These are phyloP conservation scores for Gavialis gangeticus DNA, from an alignment of 2,113 vertebrate genomes.

Conservation along the genomic window DNA sequence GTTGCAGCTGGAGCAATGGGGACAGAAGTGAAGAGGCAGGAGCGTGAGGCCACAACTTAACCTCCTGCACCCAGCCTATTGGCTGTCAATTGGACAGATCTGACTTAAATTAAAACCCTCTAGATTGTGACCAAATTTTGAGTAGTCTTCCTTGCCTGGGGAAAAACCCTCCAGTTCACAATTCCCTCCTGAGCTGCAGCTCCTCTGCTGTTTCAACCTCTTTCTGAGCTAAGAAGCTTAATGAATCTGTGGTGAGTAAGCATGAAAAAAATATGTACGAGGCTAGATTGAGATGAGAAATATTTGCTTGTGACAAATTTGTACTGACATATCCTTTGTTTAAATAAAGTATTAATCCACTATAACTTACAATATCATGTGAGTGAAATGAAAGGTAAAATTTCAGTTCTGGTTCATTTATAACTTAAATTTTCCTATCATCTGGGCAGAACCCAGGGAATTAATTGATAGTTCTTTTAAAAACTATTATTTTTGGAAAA, in stretches of 20 bases:
- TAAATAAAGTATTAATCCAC: not conserved
- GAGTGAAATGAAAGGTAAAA: not conserved
- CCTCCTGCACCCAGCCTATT: not conserved
- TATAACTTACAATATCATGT: not conserved
- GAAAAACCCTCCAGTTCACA: not conserved
- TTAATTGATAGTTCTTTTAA: not conserved
- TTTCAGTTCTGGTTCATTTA: not conserved
- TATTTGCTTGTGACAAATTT: constrained; percentile 11
- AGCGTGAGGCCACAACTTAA: too few species aligned
- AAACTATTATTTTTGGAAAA: not conserved
- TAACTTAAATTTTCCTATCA: not conserved
- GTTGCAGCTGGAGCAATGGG: too few species aligned
- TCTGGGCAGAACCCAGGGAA: not conserved
- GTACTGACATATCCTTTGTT: not conserved
- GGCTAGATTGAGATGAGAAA: not conserved
- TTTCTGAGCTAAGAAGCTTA: not conserved
- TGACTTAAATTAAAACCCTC: not conserved
- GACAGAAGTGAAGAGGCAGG: too few species aligned
- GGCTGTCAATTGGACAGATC: too few species aligned
- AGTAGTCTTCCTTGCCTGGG: not conserved
- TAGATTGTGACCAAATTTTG: not conserved
- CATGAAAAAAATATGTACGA: not conserved
- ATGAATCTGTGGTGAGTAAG: not conserved
- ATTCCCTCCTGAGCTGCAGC: not conserved
- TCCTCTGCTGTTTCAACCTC: not conserved